phyloP scores from a whole-genome alignment of 2,888 invertebrate genomes.

The Sarcophaga variegata region DNA sequence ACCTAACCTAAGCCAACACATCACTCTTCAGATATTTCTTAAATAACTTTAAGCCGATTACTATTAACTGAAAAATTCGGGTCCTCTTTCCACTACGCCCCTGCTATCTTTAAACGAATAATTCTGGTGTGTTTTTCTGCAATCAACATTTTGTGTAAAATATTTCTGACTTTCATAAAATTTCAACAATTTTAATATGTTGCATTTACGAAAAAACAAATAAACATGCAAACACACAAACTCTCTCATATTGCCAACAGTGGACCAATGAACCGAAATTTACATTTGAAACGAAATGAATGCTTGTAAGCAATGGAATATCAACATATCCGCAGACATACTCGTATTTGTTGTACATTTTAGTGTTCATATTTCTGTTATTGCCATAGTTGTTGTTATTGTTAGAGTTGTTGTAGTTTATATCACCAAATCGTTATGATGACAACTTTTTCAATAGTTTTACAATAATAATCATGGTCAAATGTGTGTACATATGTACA shows the following conservation, averaged over 20 bases:
- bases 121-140: background rate
- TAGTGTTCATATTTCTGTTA: background rate
- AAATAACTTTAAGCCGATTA: no score
- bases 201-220: background rate
- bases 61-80: no score
- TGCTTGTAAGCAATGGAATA: background rate
- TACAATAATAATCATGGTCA: conserved; percentile 12
- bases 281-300: background rate
- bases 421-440: conserved; percentile 19
- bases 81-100: background rate
- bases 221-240: background rate
- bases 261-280: background rate
- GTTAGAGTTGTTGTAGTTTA: background rate
- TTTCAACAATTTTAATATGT: conserved; percentile 19
- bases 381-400: background rate
- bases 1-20: no score
- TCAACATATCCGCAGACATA: background rate
- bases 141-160: conserved; percentile 4
- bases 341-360: background rate
- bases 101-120: background rate
- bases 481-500: background rate
- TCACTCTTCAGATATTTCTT: no score
- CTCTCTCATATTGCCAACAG: background rate
- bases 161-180: conserved; percentile 20
- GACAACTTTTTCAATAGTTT: conserved; percentile 43